Evolutionary conservation across 2,113 vertebrate genomes (phyloP), one percentile per base, ranked within the genome.

Genomic region (Potamarius usumacintae): DNA sequence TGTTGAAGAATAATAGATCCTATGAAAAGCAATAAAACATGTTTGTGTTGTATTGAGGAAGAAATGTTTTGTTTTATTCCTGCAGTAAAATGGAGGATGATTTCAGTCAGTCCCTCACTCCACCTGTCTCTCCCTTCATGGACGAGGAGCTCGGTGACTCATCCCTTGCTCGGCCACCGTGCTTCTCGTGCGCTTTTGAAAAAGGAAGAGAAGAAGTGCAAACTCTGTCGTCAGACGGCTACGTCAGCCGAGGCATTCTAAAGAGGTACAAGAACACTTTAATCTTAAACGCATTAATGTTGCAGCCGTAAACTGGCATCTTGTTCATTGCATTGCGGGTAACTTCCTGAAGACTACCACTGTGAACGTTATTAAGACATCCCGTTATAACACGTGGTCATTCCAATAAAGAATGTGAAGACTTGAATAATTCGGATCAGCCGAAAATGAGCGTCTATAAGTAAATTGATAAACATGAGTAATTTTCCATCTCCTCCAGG

Each of bases 151-250:
- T 96, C 25, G 92, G 94, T 90, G 94, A 95, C 12, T 91, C 92
- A 2, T 92, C 92, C 7, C 92, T 90, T 89, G 91, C 94, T 65
- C 94, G 58, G 5, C 96, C 92, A 0, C 94, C 96, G 11, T 95
- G 92, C 88, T 99, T 99, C 92, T 96, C 96, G 58, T 99, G 98
- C 91, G 94, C 91, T 84, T 94, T 93, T 67, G 93, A 94, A 62
- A 93, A 94, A 77, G 92, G 85, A 82, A 93, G 92, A 67, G 94
- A 94, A 71, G 90, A 94, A 71, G 90, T 93, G 22, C 93, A 91
- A 82, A 65, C 63, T 1, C 95, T 98, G 67, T 95, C 95, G 74
- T 15, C 94, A 18, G 96, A 97, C 2, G 97, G 97, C 53, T 97
- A 98, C 63, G 89, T 97, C 79, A 92, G 94, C 74, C 95, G 95